These are phyloP conservation scores for Channallabes apus DNA, from an alignment of 2,797 vertebrate species.

Conservation along the genomic window DNA sequence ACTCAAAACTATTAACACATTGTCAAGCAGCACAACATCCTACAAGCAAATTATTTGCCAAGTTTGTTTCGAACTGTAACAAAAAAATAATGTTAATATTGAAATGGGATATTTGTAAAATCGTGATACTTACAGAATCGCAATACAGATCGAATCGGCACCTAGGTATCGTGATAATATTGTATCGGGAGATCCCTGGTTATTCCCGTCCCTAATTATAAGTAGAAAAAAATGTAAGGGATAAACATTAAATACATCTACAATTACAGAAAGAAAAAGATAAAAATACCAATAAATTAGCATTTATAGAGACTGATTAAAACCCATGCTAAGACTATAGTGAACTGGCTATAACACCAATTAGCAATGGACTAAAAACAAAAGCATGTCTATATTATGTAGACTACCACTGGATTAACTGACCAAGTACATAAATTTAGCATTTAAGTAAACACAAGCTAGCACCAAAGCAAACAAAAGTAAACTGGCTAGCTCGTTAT, in stretches of 20 bases:
- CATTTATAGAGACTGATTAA: background rate
- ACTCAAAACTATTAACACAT: no score
- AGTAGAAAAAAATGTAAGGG: background rate
- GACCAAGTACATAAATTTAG: background rate
- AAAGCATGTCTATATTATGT: background rate
- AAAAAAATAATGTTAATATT: no score
- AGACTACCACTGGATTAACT: no score
- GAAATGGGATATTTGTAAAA: no score
- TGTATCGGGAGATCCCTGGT: no score
- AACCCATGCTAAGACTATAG: background rate
- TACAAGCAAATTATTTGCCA: no score
- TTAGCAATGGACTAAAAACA: background rate
- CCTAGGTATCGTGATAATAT: no score
- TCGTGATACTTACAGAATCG: no score
- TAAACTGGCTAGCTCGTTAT: background rate
- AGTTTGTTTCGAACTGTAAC: no score
- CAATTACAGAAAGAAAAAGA: background rate
- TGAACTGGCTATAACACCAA: background rate
- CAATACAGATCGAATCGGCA: no score
- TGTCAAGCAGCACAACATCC: no score
- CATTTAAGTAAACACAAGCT: background rate
- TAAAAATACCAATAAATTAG: background rate
- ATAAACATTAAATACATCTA: background rate
- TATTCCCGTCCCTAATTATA: no score
- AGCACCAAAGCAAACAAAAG: background rate